Percentiles rank a stretch among this genome's conserved stretches.
Conservation (phyloP, 2,797 vertebrate genomes). For the Enteromius thamalakanensis region DNA sequence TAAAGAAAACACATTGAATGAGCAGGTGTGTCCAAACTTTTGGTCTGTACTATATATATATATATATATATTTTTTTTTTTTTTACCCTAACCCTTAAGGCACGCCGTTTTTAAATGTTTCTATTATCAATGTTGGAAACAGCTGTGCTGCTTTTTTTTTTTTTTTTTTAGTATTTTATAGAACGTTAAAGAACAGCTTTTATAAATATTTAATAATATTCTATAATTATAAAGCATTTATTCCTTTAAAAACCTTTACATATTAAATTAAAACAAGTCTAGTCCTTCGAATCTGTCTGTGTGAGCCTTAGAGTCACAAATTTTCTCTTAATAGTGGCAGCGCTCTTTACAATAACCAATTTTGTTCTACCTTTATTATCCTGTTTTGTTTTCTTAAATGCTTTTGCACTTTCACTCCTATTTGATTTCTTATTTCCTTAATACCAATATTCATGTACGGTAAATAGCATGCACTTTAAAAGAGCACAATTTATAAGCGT, state of each 20-base stretch:
- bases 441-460: not conserved
- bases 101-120: not conserved
- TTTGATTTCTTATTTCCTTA: constrained; percentile 22
- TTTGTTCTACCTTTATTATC: not conserved
- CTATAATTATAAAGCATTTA: not conserved
- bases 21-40: too few relatives aligned
- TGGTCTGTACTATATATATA: too few relatives aligned
- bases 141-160: not conserved
- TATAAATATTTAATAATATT: not conserved
- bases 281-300: not conserved
- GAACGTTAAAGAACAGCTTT: not conserved
- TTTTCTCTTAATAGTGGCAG: not conserved
- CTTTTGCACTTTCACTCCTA: not conserved
- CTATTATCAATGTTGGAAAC: not conserved
- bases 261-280: not conserved
- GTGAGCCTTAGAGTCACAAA: not conserved
- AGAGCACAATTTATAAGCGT: not conserved
- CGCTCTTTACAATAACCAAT: not conserved
- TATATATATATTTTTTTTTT: too few relatives aligned
- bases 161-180: not conserved
- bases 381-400: constrained; percentile 10
- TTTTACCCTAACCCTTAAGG: not conserved
- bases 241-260: not conserved
- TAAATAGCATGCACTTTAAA: constrained; percentile 12
- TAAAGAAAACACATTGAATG: too few relatives aligned